These are phyloP conservation scores for Lamprologus lemairii DNA, from an alignment of 2,113 vertebrate species.

Conservation along the genomic window DNA sequence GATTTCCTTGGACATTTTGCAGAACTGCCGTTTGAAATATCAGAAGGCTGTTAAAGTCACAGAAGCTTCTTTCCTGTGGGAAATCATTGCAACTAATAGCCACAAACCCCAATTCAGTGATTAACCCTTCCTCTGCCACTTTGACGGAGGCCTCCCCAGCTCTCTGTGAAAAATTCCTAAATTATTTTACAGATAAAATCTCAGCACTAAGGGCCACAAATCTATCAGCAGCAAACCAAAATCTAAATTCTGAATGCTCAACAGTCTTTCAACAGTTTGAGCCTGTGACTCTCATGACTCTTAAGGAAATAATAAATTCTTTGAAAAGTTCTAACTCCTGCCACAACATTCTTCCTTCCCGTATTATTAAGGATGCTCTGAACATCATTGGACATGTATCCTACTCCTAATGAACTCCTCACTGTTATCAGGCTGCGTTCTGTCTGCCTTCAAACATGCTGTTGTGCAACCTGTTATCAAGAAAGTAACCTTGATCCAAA, in stretches of 20 bases:
- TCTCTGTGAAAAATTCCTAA: not conserved
- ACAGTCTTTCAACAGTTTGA: not conserved
- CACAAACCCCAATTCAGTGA: not conserved
- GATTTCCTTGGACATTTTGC: not conserved
- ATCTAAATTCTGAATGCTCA: not conserved
- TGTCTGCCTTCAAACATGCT: not conserved
- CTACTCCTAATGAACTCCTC: not conserved
- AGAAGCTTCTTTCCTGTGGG: not conserved
- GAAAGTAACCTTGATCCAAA: not conserved
- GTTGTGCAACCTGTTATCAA: not conserved
- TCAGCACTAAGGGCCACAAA: not conserved
- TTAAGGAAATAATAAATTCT: not conserved
- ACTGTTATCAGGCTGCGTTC: not conserved
- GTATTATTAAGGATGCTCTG: not conserved
- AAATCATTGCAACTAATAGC: not conserved
- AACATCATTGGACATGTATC: not conserved
- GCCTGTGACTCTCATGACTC: not conserved
- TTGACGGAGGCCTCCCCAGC: not conserved
- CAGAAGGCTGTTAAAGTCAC: not conserved
- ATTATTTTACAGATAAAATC: not conserved
- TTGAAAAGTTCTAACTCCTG: not conserved
- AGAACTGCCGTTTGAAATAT: not conserved
- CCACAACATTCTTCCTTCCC: rapidly evolving
- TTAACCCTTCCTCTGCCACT: not conserved
- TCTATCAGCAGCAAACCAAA: not conserved